Evolutionary conservation across 2,797 vertebrate species (phyloP), one percentile per base, ranked within the genome.

Genomic region (Lagocephalus sceleratus): DNA sequence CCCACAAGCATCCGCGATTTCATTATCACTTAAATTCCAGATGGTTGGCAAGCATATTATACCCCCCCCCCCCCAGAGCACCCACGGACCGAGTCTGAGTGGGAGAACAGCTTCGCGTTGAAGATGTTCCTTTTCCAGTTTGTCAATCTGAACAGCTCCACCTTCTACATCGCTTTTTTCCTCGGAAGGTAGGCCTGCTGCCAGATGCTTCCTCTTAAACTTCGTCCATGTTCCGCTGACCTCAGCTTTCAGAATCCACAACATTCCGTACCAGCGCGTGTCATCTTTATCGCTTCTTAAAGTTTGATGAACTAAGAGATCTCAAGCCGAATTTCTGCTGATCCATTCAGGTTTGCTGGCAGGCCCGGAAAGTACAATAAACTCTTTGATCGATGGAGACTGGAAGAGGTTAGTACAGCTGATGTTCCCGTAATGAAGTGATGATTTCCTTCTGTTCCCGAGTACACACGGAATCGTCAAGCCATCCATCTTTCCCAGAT

Each of bases 111-210:
- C 83, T 99, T 99, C 87, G 93, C 97, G 67, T 89, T 99, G 79
- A 99, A 99, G 89, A 99, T 99, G 96, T 99, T 99, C 72, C 93
- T 99, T 58, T 99, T 99, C 87, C 97, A 99, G 83, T 99, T 99
- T 81, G 97, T 99, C 58, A 99, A 99, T 68, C 86, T 99, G 81
- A 99, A 99, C 88, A 99, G 97, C 73, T 99, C 97, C 42, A 99
- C 97, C 19, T 99, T 99, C 85, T 99, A 99, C 80, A 97, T 99
- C 0, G 97, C 97, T 42, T 99, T 99, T 88, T 99, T 99, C 70
- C 90, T 99, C 26, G 97, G 97, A 78, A 95, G 97, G 97, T 98
- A 85, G 75, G 83, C 25, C 51, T 17, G 40, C 40, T 6, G 58
- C 4, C 41, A 42, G 48, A 68, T 63, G 17, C 38, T 59, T 68